Percentiles rank a stretch among this genome's conserved stretches.
Conservation (phyloP, 2,888 invertebrate genomes). For the Drosophila atripex region DNA sequence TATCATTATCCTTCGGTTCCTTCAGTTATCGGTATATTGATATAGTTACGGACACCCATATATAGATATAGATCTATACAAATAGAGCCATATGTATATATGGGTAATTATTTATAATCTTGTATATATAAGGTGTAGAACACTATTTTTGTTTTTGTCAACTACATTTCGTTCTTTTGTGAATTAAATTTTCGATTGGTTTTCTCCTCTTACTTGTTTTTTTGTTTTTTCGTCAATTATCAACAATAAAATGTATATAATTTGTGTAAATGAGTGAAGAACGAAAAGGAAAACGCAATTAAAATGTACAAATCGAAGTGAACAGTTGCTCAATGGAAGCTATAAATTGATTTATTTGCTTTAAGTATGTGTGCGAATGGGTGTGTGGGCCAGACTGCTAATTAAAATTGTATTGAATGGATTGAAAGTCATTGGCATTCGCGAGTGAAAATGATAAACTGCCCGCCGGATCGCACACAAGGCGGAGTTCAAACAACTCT, state of each 20-base stretch:
- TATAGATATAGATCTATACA: background rate
- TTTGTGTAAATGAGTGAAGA: background rate
- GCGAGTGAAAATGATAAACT: conserved; percentile 12
- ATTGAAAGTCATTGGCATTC: conserved; percentile 17
- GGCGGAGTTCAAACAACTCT: conserved; percentile 14
- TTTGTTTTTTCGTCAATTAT: background rate
- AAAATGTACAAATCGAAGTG: conserved; percentile 19
- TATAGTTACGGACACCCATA: conserved; percentile 28
- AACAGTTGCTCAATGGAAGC: conserved; percentile 25
- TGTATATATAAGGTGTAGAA: conserved; percentile 31
- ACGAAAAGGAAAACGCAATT: conserved; percentile 4
- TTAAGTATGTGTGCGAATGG: conserved; percentile 10
- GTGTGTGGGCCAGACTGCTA: background rate
- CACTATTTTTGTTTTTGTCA: conserved; percentile 23
- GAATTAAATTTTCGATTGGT: conserved; percentile 18
- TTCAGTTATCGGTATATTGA: conserved; percentile 30
- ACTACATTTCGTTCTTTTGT: conserved; percentile 32
- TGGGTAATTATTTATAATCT: conserved; percentile 7
- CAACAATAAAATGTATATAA: background rate
- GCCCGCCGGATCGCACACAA: conserved; percentile 6
- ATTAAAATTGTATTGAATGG: conserved; percentile 23
- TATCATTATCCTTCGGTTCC: conserved; percentile 2
- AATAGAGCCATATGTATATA: conserved; percentile 17
- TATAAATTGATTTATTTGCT: conserved; percentile 17
- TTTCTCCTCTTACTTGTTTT: too few species aligned